Conservation (phyloP, 2,797 vertebrate species). For the Synaphobranchus kaupii region DNA sequence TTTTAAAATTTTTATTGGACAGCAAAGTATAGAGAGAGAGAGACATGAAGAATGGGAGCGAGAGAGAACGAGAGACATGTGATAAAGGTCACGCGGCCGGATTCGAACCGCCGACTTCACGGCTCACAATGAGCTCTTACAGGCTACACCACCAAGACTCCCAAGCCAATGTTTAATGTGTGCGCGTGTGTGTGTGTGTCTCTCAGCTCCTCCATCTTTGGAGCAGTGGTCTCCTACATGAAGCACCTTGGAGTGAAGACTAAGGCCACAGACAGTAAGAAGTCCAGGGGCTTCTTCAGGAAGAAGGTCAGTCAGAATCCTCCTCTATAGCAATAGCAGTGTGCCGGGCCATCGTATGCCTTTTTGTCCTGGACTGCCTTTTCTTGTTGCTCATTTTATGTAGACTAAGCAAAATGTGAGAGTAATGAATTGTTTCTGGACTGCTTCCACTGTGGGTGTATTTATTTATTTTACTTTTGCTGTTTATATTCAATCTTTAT, state of each 20-base stretch:
- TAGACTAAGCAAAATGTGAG: background rate
- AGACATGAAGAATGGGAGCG: too few species aligned
- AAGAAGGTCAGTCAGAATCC: slow-evolving; percentile 73
- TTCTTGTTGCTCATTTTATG: background rate
- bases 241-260: slow-evolving; percentile 88
- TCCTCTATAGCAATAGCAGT: background rate
- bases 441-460: background rate
- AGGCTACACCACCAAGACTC: too few species aligned
- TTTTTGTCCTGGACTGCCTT: background rate
- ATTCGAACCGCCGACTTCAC: too few species aligned
- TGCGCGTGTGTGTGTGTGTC: background rate
- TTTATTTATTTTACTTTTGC: background rate
- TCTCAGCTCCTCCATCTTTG: slow-evolving; percentile 79
- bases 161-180: background rate
- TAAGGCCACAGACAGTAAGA: slow-evolving; percentile 83
- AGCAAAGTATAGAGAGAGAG: too few species aligned
- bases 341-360: background rate
- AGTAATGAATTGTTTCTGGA: background rate
- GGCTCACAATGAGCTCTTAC: too few species aligned
- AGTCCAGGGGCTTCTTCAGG: slow-evolving; percentile 83
- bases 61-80: too few species aligned
- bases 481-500: background rate
- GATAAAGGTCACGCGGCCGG: too few species aligned
- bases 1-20: too few species aligned
- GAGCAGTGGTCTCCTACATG: slow-evolving; percentile 81